phyloP scores from a whole-genome alignment of 1,140 invertebrate genomes.

The Vollenhovia emeryi region DNA sequence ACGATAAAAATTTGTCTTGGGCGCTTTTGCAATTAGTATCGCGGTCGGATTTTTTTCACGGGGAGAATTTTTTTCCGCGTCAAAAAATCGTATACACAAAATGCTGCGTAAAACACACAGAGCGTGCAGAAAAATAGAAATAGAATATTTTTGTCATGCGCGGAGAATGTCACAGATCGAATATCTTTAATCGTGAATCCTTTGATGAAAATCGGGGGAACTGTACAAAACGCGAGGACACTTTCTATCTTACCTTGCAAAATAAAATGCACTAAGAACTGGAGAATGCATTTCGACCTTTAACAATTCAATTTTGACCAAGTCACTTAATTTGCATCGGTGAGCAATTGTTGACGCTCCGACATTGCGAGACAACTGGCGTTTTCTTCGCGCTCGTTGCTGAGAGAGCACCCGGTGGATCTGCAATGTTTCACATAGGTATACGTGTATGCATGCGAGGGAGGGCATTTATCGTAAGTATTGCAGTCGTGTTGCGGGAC shows the following conservation, averaged over 20 bases:
- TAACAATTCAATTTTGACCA: not conserved
- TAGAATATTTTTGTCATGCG: slow-evolving; percentile 10
- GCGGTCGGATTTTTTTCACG: not conserved
- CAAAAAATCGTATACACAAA: not conserved
- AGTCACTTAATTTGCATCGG: not conserved
- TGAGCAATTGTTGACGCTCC: not conserved
- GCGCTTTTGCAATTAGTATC: not conserved
- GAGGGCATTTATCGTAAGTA: slow-evolving; percentile 27
- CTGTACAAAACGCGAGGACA: not conserved
- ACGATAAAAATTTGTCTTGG: slow-evolving; percentile 30
- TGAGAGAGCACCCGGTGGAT: not conserved
- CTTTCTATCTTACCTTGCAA: not conserved
- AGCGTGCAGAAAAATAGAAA: not conserved
- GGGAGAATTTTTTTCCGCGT: not conserved
- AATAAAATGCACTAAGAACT: not conserved
- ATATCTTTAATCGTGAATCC: not conserved
- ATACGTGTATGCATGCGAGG: not conserved
- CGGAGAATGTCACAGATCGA: not conserved
- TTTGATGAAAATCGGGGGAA: not conserved
- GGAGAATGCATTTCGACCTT: not conserved
- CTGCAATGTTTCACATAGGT: not conserved
- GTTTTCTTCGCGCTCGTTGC: not conserved
- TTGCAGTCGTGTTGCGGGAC: slow-evolving; percentile 11
- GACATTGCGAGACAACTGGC: not conserved
- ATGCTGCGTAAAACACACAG: not conserved